Evolutionary conservation across 2,888 invertebrate species (phyloP).

Genomic region (Xestia sexstrigata): DNA sequence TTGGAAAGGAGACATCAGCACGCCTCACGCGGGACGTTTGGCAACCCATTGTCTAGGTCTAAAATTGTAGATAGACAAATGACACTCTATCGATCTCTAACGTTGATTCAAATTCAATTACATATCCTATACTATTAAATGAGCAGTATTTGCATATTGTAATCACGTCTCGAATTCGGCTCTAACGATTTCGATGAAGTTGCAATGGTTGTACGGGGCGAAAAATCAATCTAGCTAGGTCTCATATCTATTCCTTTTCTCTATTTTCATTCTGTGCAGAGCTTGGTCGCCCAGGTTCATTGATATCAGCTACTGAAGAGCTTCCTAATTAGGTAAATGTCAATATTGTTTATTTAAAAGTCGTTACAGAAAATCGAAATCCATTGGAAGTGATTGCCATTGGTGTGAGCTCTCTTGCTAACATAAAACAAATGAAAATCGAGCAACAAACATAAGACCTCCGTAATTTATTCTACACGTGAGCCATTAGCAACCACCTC

Average conservation of each 20-base stretch:
- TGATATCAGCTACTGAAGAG: background rate
- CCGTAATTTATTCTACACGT: slow-evolving; percentile 27
- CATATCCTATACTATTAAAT: too few species aligned
- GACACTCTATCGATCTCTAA: background rate
- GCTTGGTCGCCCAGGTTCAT: too few species aligned
- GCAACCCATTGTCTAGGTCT: background rate
- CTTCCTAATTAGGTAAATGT: background rate
- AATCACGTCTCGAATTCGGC: too few species aligned
- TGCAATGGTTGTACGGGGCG: too few species aligned
- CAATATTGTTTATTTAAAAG: background rate
- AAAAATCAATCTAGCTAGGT: too few species aligned
- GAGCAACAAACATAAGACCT: background rate
- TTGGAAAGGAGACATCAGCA: background rate
- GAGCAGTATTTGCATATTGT: too few species aligned
- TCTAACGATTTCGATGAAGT: too few species aligned
- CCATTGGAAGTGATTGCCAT: background rate
- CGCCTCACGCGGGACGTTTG: background rate
- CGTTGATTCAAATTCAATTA: background rate
- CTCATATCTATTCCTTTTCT: too few species aligned
- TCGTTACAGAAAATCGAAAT: background rate
- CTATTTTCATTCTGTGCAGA: too few species aligned
- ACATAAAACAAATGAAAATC: slow-evolving; percentile 4
- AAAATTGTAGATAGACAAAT: background rate
- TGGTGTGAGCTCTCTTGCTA: background rate
- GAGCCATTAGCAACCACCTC: slow-evolving; percentile 34